These are phyloP conservation scores for Salmo trutta DNA, from an alignment of 2,797 vertebrate species.

Conservation along the genomic window DNA sequence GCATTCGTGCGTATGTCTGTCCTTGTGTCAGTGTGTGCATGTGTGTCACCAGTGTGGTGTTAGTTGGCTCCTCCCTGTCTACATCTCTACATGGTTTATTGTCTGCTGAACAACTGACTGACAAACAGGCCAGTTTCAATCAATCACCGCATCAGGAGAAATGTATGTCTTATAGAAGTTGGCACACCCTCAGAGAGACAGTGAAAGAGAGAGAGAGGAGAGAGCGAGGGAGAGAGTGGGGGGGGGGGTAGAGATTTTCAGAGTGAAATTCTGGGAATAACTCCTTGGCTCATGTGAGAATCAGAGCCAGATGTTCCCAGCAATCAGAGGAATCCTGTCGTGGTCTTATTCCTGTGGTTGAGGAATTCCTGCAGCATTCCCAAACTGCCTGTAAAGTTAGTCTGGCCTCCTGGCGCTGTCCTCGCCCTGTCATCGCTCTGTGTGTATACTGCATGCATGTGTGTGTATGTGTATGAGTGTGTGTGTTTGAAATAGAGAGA, in stretches of 20 bases:
- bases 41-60: background rate
- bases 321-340: slow-evolving; percentile 57
- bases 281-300: slow-evolving; percentile 43
- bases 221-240: background rate
- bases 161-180: slow-evolving; percentile 44
- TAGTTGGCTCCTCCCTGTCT: background rate
- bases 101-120: slow-evolving; percentile 19
- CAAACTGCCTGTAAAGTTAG: slow-evolving; percentile 28
- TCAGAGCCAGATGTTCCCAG: slow-evolving; percentile 68
- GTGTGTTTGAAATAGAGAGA: background rate
- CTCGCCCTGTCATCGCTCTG: slow-evolving; percentile 12
- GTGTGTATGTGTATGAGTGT: slow-evolving; percentile 6
- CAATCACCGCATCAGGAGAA: slow-evolving; percentile 17
- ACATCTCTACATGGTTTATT: slow-evolving; percentile 12
- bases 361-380: slow-evolving; percentile 39
- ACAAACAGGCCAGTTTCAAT: slow-evolving; percentile 9
- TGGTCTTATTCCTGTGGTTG: slow-evolving; percentile 40
- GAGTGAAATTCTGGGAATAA: slow-evolving; percentile 47
- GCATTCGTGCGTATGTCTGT: background rate
- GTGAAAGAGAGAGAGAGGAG: slow-evolving; percentile 1
- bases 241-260: background rate
- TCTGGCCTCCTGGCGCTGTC: slow-evolving; percentile 46
- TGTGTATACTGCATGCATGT: background rate
- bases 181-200: slow-evolving; percentile 26
- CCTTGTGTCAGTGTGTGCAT: background rate